Base-by-base conservation (phyloP, 2,113 vertebrate species). In the Syngnathus floridae region DNA sequence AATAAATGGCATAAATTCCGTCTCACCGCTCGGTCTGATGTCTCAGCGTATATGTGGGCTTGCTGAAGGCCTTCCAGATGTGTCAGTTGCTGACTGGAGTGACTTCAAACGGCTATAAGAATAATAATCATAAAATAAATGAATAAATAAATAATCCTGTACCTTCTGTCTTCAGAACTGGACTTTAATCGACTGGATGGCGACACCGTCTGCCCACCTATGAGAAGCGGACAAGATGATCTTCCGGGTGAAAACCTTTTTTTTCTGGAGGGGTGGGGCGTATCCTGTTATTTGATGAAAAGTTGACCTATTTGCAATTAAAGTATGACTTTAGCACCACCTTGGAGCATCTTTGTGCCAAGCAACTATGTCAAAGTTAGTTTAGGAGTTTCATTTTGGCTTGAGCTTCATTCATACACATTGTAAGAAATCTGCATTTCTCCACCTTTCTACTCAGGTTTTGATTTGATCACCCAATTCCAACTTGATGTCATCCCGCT, bases 401-500 rank as follows among this genome's bases (percentile, higher is more conserved):
- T 82, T 67, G 62, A 76, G 71, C 71, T 70, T 26, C 70, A 74
- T 77, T 89, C 87, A 89, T 83, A 86, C 84, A 84, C 72, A 79
- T 75, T 73, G 75, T 46, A 16, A 46, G 5, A 46, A 14, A 5
- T 16, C 43, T 45, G 43, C 81, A n/a, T 9, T 11, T 11, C 8
- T 21, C n/a, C n/a, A 7, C 19, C 26, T 56, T 56, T 55, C 26
- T 35, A 3, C 54, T 16, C 35, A 92, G 91, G 91, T 48, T 93
- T 93, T 43, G 91, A 93, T 80, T 80, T 93, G 74, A 93, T 92
- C 70, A 91, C 89, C 7, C 91, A 93, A 80, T 91, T 92, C 77
- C 92, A 92, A 82, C 72, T 92, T 81, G 92, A 93, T n/a, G 84
- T 89, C 56, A 84, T 90, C 60, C 69, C 90, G 1, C 78, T 92